Base-by-base conservation (phyloP, 2,888 invertebrate species). In the Aleiodes testaceus region DNA sequence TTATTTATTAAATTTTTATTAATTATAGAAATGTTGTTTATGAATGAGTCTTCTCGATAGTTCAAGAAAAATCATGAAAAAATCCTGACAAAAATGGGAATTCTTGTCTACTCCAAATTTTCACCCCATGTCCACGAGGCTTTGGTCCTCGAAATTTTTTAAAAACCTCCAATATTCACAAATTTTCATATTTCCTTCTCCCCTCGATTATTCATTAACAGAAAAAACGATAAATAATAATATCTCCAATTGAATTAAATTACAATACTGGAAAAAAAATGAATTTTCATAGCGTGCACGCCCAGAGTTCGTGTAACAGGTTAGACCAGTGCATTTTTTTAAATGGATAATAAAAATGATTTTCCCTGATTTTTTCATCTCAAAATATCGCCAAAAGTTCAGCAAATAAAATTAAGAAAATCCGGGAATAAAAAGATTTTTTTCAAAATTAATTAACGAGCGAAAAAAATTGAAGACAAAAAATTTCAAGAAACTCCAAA, bases 291-390 rank as follows among this genome's bases (percentile, higher is more conserved):
- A 63, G 63, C 52, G 67, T 63, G 71, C 71, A 71, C 71, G 71
- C 71, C 71, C 70, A 69, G 67, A 45, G 30, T 53, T 14, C 53
- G 26, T 14, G 53, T 63, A 71, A 71, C 71, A 80, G 80, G 80
- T 80, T 80, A 80, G 79, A 79, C 72, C 66, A 36, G 69, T 50
- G 69, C 69, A 73, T 61, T 75, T 75, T 53, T 66, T 36, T 18
- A n/a, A 47, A 3, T 6, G 11, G 64, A 49, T 49, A 63, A 70
- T 26, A 66, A 69, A 70, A 69, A 44, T 45, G 5, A 53, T 63
- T 45, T 47, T 47, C n/a, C n/a, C 3, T 47, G 3, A 14, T 47
- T 16, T 47, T 16, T 47, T 47, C 4, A 14, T 16, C 14, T 14
- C 16, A 47, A 3, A 16, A 36, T 16, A 14, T 18, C 3, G 11